These are phyloP conservation scores for Atta colombica DNA, from an alignment of 1,140 invertebrate species.

Conservation along the genomic window DNA sequence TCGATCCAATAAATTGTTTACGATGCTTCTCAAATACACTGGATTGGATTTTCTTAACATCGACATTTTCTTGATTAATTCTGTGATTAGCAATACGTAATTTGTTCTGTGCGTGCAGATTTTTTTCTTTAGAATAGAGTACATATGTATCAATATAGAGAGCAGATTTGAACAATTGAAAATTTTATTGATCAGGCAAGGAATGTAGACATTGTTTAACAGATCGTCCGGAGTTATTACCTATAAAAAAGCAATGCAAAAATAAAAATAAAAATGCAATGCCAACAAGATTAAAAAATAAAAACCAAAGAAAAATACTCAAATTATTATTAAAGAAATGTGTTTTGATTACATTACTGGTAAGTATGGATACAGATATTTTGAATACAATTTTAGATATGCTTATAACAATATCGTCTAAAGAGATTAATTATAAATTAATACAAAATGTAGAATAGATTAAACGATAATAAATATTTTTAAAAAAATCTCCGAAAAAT, in stretches of 20 bases:
- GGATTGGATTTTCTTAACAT: slow-evolving; percentile 52
- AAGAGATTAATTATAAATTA: too few species aligned
- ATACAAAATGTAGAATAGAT: too few species aligned
- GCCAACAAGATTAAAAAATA: neutral
- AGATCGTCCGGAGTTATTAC: slow-evolving; percentile 70
- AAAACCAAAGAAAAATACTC: neutral
- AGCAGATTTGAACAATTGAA: slow-evolving; percentile 58
- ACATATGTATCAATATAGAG: slow-evolving; percentile 62
- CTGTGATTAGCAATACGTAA: slow-evolving; percentile 3
- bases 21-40: slow-evolving; percentile 45
- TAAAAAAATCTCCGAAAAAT: too few species aligned
- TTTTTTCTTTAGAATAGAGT: slow-evolving; percentile 34
- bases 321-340: neutral
- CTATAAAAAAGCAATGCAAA: neutral
- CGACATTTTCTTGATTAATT: slow-evolving; percentile 69
- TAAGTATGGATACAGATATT: neutral
- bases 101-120: slow-evolving; percentile 43
- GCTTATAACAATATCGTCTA: too few species aligned
- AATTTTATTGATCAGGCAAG: slow-evolving; percentile 66
- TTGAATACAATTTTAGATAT: too few species aligned
- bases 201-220: slow-evolving; percentile 78
- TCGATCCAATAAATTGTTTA: slow-evolving; percentile 54
- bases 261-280: neutral
- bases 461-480: too few species aligned
- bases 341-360: neutral